These are phyloP conservation scores for Chaetura pelagica DNA, from an alignment of 2,113 vertebrate genomes.

Conservation along the genomic window DNA sequence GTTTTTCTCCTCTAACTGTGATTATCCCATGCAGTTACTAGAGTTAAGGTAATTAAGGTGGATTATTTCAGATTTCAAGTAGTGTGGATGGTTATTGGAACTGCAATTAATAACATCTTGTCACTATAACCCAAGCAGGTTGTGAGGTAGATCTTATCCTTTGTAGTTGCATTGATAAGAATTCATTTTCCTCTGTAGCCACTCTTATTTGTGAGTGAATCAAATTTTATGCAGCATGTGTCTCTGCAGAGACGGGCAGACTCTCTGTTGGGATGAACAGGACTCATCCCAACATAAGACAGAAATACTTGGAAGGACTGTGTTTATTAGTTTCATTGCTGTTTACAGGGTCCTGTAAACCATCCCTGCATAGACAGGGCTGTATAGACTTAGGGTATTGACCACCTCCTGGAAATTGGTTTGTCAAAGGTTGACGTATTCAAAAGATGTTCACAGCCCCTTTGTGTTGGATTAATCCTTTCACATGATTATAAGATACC, in stretches of 20 bases:
- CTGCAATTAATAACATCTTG: conserved; percentile 9
- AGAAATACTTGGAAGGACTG: background rate
- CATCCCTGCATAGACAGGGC: background rate
- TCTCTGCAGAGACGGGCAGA: background rate
- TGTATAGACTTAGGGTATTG: too few relatives aligned
- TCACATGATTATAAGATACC: conserved; percentile 27
- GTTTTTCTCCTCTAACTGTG: conserved; percentile 37
- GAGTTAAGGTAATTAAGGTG: conserved; percentile 23
- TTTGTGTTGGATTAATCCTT: conserved; percentile 34
- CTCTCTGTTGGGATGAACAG: background rate
- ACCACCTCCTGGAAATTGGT: background rate
- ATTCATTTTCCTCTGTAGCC: background rate
- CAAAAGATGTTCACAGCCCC: background rate
- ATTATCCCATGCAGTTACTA: background rate
- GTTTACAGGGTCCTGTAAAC: background rate
- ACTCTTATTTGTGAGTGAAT: background rate
- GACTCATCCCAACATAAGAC: background rate
- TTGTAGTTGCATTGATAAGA: background rate
- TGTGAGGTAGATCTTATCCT: conserved; percentile 52
- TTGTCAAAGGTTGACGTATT: conserved; percentile 24
- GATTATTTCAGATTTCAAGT: conserved; percentile 32
- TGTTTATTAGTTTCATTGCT: conserved; percentile 2
- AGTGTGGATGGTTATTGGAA: background rate
- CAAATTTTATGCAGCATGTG: background rate
- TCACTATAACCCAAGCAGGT: background rate